phyloP scores from a whole-genome alignment of 1,140 invertebrate genomes.

The Drosophila varians region DNA sequence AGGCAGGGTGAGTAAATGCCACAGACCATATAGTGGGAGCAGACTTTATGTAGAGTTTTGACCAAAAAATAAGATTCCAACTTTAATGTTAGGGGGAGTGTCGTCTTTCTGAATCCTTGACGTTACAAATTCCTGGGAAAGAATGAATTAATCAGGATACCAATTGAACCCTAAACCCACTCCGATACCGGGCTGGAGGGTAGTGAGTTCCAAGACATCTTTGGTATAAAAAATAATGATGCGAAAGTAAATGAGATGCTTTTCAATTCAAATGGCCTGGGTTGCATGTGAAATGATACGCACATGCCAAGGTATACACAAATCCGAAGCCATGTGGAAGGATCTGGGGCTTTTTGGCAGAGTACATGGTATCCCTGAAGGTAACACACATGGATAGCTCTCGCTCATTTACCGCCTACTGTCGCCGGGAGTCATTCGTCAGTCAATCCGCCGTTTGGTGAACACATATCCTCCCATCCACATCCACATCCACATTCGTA shows the following conservation, averaged over 20 bases:
- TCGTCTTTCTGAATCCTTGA: too few relatives aligned
- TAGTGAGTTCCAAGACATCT: slow-evolving; percentile 12
- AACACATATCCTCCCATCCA: slow-evolving; percentile 10
- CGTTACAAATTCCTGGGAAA: too few relatives aligned
- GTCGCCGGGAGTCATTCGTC: slow-evolving; percentile 60
- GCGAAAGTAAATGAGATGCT: slow-evolving; percentile 63
- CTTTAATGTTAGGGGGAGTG: too few relatives aligned
- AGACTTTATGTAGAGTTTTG: not conserved
- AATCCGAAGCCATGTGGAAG: slow-evolving; percentile 29
- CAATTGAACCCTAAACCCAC: not conserved
- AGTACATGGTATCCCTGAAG: slow-evolving; percentile 27
- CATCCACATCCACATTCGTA: not conserved
- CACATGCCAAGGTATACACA: slow-evolving; percentile 25
- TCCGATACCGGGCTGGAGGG: slow-evolving; percentile 19
- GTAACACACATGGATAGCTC: slow-evolving; percentile 62
- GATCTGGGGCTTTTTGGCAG: slow-evolving; percentile 26
- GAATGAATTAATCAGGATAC: slow-evolving; percentile 1
- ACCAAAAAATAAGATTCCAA: not conserved
- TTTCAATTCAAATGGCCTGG: slow-evolving; percentile 39
- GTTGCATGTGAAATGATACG: slow-evolving; percentile 43
- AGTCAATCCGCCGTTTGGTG: slow-evolving; percentile 28
- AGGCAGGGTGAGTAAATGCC: slow-evolving; percentile 19
- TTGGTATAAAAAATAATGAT: slow-evolving; percentile 59
- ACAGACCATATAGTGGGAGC: slow-evolving; percentile 3
- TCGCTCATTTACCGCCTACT: slow-evolving; percentile 69